A percentile compares a stretch with the other conserved stretches of the same genome.
Conservation (phyloP, 2,888 invertebrate genomes). For the Epinotia demarniana region DNA sequence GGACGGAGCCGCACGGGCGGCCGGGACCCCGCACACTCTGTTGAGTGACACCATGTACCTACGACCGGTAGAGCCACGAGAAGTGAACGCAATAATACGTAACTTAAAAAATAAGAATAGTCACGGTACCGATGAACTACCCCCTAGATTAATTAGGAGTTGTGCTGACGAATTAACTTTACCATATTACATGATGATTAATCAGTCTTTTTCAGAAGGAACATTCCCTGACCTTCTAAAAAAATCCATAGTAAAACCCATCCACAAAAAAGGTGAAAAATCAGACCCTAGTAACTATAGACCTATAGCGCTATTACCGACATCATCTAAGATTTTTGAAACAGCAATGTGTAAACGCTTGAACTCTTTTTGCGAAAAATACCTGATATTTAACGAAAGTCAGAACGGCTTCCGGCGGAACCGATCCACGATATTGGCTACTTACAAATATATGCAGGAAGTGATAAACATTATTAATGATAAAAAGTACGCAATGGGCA, state of each 20-base stretch:
- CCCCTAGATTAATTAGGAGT: conserved; percentile 5
- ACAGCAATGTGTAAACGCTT: too few relatives aligned
- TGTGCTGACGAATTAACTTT: conserved; percentile 10
- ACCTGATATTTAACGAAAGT: too few relatives aligned
- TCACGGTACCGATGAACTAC: conserved; percentile 7
- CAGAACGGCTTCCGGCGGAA: too few relatives aligned
- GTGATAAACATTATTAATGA: too few relatives aligned
- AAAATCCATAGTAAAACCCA: neutral
- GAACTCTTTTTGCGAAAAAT: too few relatives aligned
- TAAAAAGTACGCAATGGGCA: too few relatives aligned
- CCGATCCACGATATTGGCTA: too few relatives aligned
- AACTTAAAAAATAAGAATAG: conserved; percentile 13
- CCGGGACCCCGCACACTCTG: conserved; percentile 3
- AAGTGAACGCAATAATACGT: neutral
- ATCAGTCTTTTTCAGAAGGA: conserved; percentile 7
- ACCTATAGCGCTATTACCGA: too few relatives aligned
- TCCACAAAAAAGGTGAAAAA: neutral
- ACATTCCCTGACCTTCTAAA: conserved; percentile 1
- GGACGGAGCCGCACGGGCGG: neutral
- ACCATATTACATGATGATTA: conserved; percentile 1
- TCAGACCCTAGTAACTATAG: conserved; percentile 2
- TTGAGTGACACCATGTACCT: conserved; percentile 2
- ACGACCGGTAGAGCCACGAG: neutral
- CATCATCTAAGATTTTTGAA: too few relatives aligned
- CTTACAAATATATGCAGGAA: too few relatives aligned